Base-by-base conservation (phyloP, 2,888 invertebrate genomes). In the Tineola bisselliella region DNA sequence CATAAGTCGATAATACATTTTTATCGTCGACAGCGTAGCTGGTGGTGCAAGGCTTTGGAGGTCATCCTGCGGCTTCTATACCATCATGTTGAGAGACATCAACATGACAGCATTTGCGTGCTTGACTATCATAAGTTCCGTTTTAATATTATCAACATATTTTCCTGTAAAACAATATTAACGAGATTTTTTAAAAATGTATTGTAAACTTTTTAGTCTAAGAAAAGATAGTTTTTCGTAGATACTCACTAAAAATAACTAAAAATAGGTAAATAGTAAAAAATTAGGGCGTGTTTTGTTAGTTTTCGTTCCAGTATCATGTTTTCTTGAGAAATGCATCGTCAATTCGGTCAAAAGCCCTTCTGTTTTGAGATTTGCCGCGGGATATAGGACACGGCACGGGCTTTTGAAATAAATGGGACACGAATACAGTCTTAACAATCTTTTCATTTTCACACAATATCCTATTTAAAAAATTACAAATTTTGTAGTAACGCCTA, bases 31-130 rank as follows among this genome's bases (percentile, higher is more conserved):
- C 44, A 13, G 44, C 59, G 59, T 59, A 59, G 44, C 59, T 31
- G 59, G 59, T 18, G 18, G 59, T 59, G 59, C 59, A 43, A 59
- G 59, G 43, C 18, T 11, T 43, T 44, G 18, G 59, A 59, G 59
- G 59, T 59, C 59, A 19, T 13, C 25, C 18, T 18, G 58, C 8
- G 18, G 59, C 5, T 17, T 48, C 48, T 3, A 43, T 43, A 43
- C 43, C 43, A 43, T 43, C 43, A 43, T 43, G 43, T 43, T 13
- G 17, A 48, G 48, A 48, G 17, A 48, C n/a, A 18, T 48, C 48
- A 48, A 15, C 54, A 54, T 54, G 54, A 18, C 54, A 54, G 54
- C 18, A 19, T n/a, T 54, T 18, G 54, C 54, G 54, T 54, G 54
- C 54, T 18, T 10, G 25, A 25, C 54, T 25, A 18, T n/a, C 54